phyloP scores from a whole-genome alignment of 2,113 vertebrate genomes.

The Erythrocercus mccallii region DNA sequence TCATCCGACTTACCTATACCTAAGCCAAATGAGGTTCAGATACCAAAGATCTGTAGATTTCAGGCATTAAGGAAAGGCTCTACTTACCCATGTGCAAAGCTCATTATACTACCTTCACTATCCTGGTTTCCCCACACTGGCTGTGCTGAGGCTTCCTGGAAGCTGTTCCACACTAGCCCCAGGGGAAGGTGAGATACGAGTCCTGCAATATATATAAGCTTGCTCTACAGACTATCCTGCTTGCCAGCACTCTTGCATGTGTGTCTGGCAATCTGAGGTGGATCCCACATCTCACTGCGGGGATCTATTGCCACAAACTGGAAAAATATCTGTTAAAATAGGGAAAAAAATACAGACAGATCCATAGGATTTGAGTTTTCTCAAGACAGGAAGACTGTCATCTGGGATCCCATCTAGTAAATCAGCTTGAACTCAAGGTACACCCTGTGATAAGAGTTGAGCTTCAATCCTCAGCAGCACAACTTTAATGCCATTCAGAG shows the following conservation, averaged over 20 bases:
- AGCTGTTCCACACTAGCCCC: background rate
- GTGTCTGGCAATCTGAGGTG: background rate
- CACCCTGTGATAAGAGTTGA: background rate
- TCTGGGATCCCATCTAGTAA: background rate
- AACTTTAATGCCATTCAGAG: background rate
- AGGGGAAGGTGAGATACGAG: background rate
- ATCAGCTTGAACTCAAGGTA: background rate
- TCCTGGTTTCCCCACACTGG: background rate
- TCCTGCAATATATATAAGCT: background rate
- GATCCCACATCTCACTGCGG: background rate
- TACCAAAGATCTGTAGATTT: background rate
- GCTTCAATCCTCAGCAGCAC: background rate
- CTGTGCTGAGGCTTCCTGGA: background rate
- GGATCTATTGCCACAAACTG: background rate
- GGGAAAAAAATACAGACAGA: background rate
- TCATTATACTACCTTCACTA: background rate
- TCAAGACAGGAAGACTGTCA: rapidly evolving
- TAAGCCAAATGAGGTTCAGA: background rate
- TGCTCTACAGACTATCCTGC: background rate
- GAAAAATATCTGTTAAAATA: background rate
- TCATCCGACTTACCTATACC: background rate
- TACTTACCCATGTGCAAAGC: background rate
- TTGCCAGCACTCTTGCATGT: background rate
- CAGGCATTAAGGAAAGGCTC: background rate
- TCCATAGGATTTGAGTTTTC: background rate